These are phyloP conservation scores for Pseudocheirus occidentalis DNA, from an alignment of 2,797 vertebrate species.

Conservation along the genomic window DNA sequence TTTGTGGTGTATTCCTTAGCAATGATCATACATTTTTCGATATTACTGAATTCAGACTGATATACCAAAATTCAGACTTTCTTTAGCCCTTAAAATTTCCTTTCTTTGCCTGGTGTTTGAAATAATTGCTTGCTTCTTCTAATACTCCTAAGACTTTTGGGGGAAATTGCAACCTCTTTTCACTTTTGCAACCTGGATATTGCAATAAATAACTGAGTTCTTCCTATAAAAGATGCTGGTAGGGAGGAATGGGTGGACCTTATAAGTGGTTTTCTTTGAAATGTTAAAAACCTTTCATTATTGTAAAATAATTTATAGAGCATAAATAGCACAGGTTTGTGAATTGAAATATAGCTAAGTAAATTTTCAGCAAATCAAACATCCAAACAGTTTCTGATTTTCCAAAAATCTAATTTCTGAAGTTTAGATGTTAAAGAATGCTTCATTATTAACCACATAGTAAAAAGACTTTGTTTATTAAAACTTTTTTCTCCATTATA, in stretches of 20 bases:
- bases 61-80: slow-evolving; percentile 1
- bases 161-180: background rate
- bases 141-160: background rate
- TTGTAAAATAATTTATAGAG: slow-evolving; percentile 41
- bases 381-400: slow-evolving; percentile 21
- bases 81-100: slow-evolving; percentile 46
- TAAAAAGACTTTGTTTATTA: slow-evolving; percentile 12
- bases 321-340: background rate
- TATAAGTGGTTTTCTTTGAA: slow-evolving; percentile 34
- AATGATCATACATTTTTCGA: background rate
- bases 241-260: background rate
- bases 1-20: slow-evolving; percentile 25
- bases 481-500: slow-evolving; percentile 29
- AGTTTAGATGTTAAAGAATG: slow-evolving; percentile 14
- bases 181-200: background rate
- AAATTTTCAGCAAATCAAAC: slow-evolving; percentile 38
- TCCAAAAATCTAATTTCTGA: slow-evolving; percentile 40
- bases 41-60: slow-evolving; percentile 21
- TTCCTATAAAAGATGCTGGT: slow-evolving; percentile 33
- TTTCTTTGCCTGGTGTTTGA: background rate
- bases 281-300: slow-evolving; percentile 31
- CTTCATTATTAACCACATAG: slow-evolving; percentile 30
- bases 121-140: background rate
- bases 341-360: slow-evolving; percentile 35
- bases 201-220: slow-evolving; percentile 31